These are phyloP conservation scores for Drosophila suzukii DNA, from an alignment of 1,140 invertebrate genomes.

Conservation along the genomic window DNA sequence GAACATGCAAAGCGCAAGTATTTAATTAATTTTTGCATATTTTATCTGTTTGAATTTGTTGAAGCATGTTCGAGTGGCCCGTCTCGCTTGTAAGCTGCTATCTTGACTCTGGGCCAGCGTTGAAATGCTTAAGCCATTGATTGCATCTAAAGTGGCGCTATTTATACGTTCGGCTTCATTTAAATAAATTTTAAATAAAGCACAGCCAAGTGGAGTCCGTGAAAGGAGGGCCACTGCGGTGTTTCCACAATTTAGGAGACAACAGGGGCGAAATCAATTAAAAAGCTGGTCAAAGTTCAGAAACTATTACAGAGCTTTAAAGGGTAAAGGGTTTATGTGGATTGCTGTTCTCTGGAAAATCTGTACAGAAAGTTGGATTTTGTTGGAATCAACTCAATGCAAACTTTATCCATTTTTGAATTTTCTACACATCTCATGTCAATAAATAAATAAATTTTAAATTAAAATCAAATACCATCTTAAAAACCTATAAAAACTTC, in stretches of 20 bases:
- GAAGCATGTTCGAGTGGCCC: slow-evolving; percentile 73
- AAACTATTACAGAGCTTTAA: not conserved
- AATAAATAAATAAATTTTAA: too few species aligned
- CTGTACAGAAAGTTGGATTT: too few species aligned
- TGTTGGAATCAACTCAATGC: too few species aligned
- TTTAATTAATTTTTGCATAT: slow-evolving; percentile 83
- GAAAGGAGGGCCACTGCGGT: slow-evolving; percentile 9
- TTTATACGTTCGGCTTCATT: slow-evolving; percentile 78
- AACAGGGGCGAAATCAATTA: slow-evolving; percentile 1
- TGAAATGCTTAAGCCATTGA: slow-evolving; percentile 82
- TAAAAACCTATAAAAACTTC: too few species aligned
- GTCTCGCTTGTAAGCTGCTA: slow-evolving; percentile 44
- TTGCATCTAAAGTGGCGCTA: slow-evolving; percentile 80
- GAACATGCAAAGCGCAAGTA: slow-evolving; percentile 82
- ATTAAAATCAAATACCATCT: too few species aligned
- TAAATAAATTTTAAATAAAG: slow-evolving; percentile 82
- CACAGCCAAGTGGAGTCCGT: slow-evolving; percentile 33
- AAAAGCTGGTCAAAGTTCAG: not conserved
- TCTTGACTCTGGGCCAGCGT: slow-evolving; percentile 62
- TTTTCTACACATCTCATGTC: too few species aligned
- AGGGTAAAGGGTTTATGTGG: too few species aligned
- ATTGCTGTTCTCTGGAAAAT: too few species aligned
- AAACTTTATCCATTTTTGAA: too few species aligned
- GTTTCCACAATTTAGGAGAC: slow-evolving; percentile 13
- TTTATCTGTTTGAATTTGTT: slow-evolving; percentile 83